Conservation (phyloP, 2,797 vertebrate genomes). For the Tenualosa thibaudeaui region DNA sequence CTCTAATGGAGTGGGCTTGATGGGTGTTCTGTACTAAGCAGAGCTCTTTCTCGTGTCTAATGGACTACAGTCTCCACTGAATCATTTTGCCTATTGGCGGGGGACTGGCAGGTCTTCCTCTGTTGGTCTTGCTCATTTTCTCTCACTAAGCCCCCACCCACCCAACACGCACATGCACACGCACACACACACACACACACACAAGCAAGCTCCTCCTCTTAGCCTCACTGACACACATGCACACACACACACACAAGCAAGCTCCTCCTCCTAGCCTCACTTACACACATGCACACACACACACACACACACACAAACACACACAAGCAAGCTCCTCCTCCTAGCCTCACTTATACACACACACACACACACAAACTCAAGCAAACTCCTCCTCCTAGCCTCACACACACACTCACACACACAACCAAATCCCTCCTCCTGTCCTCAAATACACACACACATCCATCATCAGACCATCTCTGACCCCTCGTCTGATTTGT, state of each 20-base stretch:
- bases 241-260: constrained; percentile 34
- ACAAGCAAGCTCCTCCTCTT: constrained; percentile 16
- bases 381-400: no score
- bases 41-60: constrained; percentile 35
- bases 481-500: constrained; percentile 1
- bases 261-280: no score
- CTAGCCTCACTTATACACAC: no score
- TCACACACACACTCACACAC: constrained; percentile 41
- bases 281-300: no score
- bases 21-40: constrained; percentile 27
- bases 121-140: constrained; percentile 30
- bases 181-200: constrained; percentile 42
- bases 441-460: constrained; percentile 29
- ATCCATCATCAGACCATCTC: constrained; percentile 27
- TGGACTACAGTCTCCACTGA: constrained; percentile 28
- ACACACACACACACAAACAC: constrained; percentile 47
- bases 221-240: neutral
- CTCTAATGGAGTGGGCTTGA: constrained; percentile 32
- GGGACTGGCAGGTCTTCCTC: constrained; percentile 5
- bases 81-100: constrained; percentile 23
- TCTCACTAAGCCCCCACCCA: neutral
- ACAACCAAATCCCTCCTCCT: constrained; percentile 12
- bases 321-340: no score
- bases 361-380: constrained; percentile 47
- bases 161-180: constrained; percentile 39